A percentile compares a stretch with the other conserved stretches of the same genome.
phyloP scores from a whole-genome alignment of 1,140 invertebrate genomes.

The Aphis gossypii region DNA sequence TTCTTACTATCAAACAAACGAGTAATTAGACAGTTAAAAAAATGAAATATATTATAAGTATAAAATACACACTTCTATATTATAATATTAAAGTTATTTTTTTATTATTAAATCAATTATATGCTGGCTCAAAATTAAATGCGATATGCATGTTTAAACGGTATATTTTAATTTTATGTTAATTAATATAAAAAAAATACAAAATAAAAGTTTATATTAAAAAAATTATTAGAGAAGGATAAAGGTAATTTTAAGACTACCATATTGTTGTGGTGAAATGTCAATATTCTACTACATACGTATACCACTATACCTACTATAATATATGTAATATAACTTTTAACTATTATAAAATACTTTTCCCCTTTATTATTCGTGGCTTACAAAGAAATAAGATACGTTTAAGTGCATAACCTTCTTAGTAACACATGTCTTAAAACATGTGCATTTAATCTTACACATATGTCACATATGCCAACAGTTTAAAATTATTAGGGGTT shows the following conservation, averaged over 20 bases:
- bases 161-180: background rate
- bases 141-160: too few species aligned
- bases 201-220: background rate
- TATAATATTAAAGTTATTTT: too few species aligned
- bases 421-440: constrained; percentile 7
- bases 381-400: constrained; percentile 33
- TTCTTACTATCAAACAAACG: too few species aligned
- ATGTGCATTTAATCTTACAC: constrained; percentile 22
- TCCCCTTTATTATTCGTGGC: background rate
- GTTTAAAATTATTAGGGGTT: background rate
- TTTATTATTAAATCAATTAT: too few species aligned
- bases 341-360: background rate
- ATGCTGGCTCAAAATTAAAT: too few species aligned
- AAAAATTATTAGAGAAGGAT: background rate
- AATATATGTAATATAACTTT: background rate
- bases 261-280: background rate
- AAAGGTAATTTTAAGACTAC: background rate
- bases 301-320: background rate
- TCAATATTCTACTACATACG: background rate
- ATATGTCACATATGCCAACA: constrained; percentile 9
- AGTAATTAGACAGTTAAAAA: too few species aligned
- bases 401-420: constrained; percentile 8
- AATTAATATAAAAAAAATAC: background rate
- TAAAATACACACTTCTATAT: too few species aligned
- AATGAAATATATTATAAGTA: too few species aligned